phyloP scores from a whole-genome alignment of 1,140 invertebrate species.

The Ectropis grisescens region DNA sequence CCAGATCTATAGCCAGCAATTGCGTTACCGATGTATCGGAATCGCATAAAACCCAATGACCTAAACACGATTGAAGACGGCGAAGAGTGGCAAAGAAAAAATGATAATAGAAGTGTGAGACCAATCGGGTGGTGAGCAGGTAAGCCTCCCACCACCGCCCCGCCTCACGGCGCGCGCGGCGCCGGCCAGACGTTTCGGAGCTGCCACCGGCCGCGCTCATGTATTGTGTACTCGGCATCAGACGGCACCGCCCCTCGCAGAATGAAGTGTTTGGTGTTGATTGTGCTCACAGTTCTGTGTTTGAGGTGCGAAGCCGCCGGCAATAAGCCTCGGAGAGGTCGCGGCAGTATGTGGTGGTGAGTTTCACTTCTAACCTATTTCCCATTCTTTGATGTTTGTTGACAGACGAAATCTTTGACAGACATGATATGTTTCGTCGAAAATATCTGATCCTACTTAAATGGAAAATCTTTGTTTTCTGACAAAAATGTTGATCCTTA shows the following conservation, averaged over 20 bases:
- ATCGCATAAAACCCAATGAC: slow-evolving; percentile 28
- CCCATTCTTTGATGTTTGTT: too few relatives aligned
- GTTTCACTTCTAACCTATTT: slow-evolving; percentile 14
- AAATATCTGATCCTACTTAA: too few relatives aligned
- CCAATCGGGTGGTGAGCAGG: slow-evolving; percentile 49
- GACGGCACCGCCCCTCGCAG: slow-evolving; percentile 52
- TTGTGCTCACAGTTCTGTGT: slow-evolving; percentile 57
- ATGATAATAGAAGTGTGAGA: slow-evolving; percentile 27
- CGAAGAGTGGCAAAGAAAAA: slow-evolving; percentile 27
- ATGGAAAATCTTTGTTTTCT: too few relatives aligned
- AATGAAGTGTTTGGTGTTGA: slow-evolving; percentile 65
- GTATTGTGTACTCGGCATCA: too few relatives aligned
- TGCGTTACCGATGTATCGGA: background rate
- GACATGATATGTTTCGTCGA: too few relatives aligned
- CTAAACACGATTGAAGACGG: slow-evolving; percentile 35
- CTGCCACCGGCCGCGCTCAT: slow-evolving; percentile 46
- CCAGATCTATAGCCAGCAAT: too few relatives aligned
- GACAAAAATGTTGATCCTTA: too few relatives aligned
- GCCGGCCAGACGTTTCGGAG: slow-evolving; percentile 43
- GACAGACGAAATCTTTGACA: too few relatives aligned
- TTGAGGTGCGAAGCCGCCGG: slow-evolving; percentile 47
- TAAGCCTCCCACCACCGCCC: slow-evolving; percentile 43
- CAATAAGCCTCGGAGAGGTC: slow-evolving; percentile 55
- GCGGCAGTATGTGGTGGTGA: slow-evolving; percentile 69
- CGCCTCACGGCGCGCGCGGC: slow-evolving; percentile 14